phyloP scores from a whole-genome alignment of 2,888 invertebrate species.

The Thymelicus lineola region DNA sequence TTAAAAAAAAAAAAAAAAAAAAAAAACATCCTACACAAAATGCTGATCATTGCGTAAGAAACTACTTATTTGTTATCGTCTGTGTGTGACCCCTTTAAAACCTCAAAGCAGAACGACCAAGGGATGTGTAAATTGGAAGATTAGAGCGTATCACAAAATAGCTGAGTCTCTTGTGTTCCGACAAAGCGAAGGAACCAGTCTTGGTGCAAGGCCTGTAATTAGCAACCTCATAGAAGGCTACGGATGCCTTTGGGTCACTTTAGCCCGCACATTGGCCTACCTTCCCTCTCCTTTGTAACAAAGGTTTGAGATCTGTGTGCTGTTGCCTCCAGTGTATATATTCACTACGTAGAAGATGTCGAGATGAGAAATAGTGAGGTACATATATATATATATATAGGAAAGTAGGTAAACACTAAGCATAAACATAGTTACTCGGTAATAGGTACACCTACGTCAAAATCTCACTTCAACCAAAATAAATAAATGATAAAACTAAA shows the following conservation, averaged over 20 bases:
- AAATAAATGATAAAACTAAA: too few species aligned
- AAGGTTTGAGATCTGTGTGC: constrained; percentile 32
- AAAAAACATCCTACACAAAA: not conserved
- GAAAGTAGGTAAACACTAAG: too few species aligned
- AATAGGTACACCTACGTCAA: not conserved
- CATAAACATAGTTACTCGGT: too few species aligned
- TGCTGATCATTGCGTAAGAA: not conserved
- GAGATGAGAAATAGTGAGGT: not conserved
- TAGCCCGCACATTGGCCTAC: constrained; percentile 35
- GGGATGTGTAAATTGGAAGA: constrained; percentile 36
- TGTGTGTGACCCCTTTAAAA: constrained; percentile 16
- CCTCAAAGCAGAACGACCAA: constrained; percentile 21
- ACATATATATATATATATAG: not conserved
- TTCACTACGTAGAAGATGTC: not conserved
- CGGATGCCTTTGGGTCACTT: constrained; percentile 38
- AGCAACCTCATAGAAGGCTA: constrained; percentile 36
- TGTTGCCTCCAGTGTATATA: constrained; percentile 23
- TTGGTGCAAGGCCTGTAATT: constrained; percentile 37
- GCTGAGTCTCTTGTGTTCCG: constrained; percentile 36
- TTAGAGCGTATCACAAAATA: constrained; percentile 38
- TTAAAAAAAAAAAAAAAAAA: too few species aligned
- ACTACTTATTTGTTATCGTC: not conserved
- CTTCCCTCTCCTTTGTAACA: constrained; percentile 34
- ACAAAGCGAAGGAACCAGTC: constrained; percentile 38
- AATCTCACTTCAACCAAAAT: too few species aligned